phyloP scores from a whole-genome alignment of 1,140 invertebrate genomes.

The Cydia strobilella region DNA sequence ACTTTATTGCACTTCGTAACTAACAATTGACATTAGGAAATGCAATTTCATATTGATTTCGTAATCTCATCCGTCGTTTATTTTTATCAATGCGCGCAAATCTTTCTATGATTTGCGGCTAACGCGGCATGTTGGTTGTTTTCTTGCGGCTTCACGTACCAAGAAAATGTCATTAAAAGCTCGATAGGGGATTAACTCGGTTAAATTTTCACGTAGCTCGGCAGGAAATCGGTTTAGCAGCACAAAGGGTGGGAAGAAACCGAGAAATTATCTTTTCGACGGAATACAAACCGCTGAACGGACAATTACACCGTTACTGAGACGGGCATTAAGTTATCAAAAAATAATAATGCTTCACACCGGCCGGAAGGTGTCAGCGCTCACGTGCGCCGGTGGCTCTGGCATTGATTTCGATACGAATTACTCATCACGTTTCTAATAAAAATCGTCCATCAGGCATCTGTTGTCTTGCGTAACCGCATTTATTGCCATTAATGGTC shows the following conservation, averaged over 20 bases:
- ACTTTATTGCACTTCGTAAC: constrained; percentile 79
- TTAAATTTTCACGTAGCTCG: constrained; percentile 75
- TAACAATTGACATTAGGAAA: constrained; percentile 81
- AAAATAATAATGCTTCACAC: constrained; percentile 76
- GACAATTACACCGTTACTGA: constrained; percentile 73
- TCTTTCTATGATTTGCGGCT: constrained; percentile 79
- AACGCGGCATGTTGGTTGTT: constrained; percentile 71
- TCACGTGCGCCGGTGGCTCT: constrained; percentile 66
- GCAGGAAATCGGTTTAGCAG: constrained; percentile 74
- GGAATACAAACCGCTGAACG: constrained; percentile 74
- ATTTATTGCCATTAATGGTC: constrained; percentile 71
- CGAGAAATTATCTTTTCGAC: constrained; percentile 76
- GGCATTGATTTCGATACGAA: constrained; percentile 60
- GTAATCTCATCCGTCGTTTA: constrained; percentile 74
- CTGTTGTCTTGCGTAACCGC: constrained; percentile 72
- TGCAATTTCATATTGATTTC: constrained; percentile 80
- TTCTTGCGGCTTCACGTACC: constrained; percentile 65
- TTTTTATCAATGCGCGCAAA: constrained; percentile 78
- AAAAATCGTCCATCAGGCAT: constrained; percentile 66
- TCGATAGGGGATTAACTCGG: constrained; percentile 70
- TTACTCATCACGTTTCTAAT: constrained; percentile 75
- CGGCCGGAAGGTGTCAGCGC: constrained; percentile 72
- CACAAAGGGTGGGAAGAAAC: constrained; percentile 76
- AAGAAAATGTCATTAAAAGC: constrained; percentile 76
- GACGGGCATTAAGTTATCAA: constrained; percentile 75